Base-by-base conservation (phyloP, 2,113 vertebrate species). In the Gymnocephalus cernua region DNA sequence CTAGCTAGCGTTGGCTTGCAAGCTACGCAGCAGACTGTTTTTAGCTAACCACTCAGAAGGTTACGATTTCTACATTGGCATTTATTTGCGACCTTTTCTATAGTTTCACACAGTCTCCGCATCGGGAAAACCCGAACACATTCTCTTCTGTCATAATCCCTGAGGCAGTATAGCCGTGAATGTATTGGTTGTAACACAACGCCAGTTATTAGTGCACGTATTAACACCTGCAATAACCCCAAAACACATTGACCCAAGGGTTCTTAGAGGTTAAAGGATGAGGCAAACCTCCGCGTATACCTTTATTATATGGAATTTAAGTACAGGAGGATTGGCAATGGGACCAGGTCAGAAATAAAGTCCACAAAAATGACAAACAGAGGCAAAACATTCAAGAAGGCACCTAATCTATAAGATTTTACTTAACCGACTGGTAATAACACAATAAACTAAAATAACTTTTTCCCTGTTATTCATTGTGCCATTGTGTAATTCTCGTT, bases 1-100 rank as follows among this genome's bases (percentile, higher is more conserved):
- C n/a, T 29, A 45, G 35, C 32, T 29, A 45, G 35, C 32, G 2
- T 14, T 72, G 15, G 77, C 32, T 51, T 48, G 16, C 1, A 25
- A 48, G 72, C 74, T 86, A 23, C 80, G 66, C 67, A 85, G 57
- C 0, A 35, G 9, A 14, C 25, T 53, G 56, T 44, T 14, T 32
- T 2, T 51, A 57, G 38, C 68, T 35, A 45, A 48, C 4, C 41
- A 47, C 2, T 45, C 56, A 14, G 0, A 58, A 2, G 41, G 6
- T 12, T 51, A 23, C 44, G 51, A 56, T 58, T 21, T 29, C 27
- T 29, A 0, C 38, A 70, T 61, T 68, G 44, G 23, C 27, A 41
- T 61, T 16, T 47, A 58, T n/a, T 0, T 54, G 4, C 23, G 21
- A 14, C 41, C 35, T 16, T 27, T 47, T 65, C 10, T 0, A 11